Evolutionary conservation across 2,797 vertebrate species (phyloP).

Genomic region (Helostoma temminkii): DNA sequence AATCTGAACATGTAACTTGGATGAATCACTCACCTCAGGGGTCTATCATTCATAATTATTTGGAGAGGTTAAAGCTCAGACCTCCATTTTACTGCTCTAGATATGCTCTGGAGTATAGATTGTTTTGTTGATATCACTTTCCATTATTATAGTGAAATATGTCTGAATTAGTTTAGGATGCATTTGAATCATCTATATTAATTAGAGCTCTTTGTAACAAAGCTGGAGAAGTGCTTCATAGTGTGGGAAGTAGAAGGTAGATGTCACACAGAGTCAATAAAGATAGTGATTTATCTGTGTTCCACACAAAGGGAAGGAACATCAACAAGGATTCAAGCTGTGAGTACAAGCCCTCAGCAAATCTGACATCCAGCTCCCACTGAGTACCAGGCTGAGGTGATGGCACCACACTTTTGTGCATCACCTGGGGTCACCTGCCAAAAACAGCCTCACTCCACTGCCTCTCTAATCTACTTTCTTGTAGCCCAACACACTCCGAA

Average conservation of each 20-base stretch:
- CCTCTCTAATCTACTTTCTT: constrained; percentile 52
- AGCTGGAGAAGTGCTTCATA: constrained; percentile 16
- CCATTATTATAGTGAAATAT: background rate
- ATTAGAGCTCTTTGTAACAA: constrained; percentile 20
- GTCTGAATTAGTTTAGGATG: constrained; percentile 5
- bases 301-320: constrained; percentile 45
- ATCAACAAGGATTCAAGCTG: constrained; percentile 62
- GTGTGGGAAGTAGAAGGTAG: constrained; percentile 10
- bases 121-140: background rate
- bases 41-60: constrained; percentile 10
- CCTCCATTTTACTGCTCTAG: background rate
- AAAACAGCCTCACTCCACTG: constrained; percentile 48
- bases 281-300: constrained; percentile 41
- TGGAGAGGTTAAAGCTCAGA: constrained; percentile 13
- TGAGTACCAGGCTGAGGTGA: constrained; percentile 57
- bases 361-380: constrained; percentile 63
- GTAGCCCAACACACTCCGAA: constrained; percentile 42
- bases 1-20: background rate
- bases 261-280: constrained; percentile 46
- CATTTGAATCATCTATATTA: constrained; percentile 14
- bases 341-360: constrained; percentile 58
- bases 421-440: constrained; percentile 65
- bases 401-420: constrained; percentile 54
- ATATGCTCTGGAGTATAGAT: constrained; percentile 11
- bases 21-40: background rate